Conservation (phyloP, 2,888 invertebrate species). For the Papilio gigon region DNA sequence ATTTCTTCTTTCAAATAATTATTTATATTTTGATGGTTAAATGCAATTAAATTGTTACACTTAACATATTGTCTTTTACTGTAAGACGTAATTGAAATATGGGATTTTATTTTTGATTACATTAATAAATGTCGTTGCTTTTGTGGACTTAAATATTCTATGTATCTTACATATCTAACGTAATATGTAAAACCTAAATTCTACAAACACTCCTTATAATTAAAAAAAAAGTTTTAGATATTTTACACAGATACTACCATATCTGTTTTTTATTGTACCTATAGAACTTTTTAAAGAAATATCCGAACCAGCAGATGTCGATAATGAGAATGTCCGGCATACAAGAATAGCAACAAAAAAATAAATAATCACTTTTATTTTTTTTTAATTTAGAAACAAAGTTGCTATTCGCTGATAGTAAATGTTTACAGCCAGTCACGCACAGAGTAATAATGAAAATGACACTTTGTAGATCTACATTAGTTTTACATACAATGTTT, state of each 20-base stretch:
- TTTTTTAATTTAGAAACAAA: constrained; percentile 9
- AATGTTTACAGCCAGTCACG: constrained; percentile 36
- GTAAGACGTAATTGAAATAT: not conserved
- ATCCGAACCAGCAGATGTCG: not conserved
- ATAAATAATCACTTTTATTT: too few species aligned
- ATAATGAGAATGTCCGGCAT: not conserved
- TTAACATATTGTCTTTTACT: not conserved
- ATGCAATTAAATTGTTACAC: not conserved
- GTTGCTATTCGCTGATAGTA: constrained; percentile 20
- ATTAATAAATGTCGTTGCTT: not conserved
- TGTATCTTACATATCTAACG: too few species aligned
- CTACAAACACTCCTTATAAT: too few species aligned
- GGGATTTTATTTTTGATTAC: not conserved
- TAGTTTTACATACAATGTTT: too few species aligned
- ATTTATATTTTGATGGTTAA: not conserved
- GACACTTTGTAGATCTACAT: constrained; percentile 22
- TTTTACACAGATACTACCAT: too few species aligned
- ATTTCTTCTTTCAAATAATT: not conserved
- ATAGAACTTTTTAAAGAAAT: too few species aligned
- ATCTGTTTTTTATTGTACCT: too few species aligned
- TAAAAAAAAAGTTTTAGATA: too few species aligned
- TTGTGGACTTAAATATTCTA: not conserved
- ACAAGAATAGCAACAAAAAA: not conserved
- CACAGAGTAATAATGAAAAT: constrained; percentile 15
- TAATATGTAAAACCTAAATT: too few species aligned